Evolutionary conservation across 2,888 invertebrate species (phyloP).

Genomic region (Scrobipalpa atriplicella): DNA sequence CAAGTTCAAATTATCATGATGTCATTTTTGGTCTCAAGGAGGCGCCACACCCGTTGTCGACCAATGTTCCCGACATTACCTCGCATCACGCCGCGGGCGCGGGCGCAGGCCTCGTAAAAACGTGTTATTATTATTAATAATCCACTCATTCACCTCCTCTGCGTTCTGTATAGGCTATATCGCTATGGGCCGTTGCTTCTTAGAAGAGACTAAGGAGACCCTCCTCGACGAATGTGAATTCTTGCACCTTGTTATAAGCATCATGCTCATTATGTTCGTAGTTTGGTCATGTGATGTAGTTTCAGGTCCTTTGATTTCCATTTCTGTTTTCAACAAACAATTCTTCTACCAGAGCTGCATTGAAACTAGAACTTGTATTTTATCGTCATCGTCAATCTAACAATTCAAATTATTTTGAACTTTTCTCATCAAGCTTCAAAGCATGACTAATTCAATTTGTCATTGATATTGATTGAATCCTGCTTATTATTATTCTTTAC

Average conservation of each 20-base stretch:
- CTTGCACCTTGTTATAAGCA: conserved; percentile 30
- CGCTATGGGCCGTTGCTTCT: conserved; percentile 47
- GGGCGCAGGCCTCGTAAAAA: conserved; percentile 68
- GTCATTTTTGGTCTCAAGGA: not conserved
- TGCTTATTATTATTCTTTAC: not conserved
- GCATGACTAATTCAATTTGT: not conserved
- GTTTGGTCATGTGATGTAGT: not conserved
- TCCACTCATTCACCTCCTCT: conserved; percentile 63
- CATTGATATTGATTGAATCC: not conserved
- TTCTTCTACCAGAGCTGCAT: not conserved
- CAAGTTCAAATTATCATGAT: not conserved
- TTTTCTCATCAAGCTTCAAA: not conserved
- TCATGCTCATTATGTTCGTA: conserved; percentile 1
- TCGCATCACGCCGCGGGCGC: conserved; percentile 67
- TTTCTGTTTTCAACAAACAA: not conserved
- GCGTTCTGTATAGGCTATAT: conserved; percentile 39
- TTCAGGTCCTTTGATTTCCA: not conserved
- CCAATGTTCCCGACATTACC: conserved; percentile 49
- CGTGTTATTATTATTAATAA: conserved; percentile 79
- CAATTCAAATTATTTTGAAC: not conserved
- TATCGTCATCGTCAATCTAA: not conserved
- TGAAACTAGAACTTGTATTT: not conserved
- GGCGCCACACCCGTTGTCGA: conserved; percentile 55
- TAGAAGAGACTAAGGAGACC: conserved; percentile 45
- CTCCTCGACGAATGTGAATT: conserved; percentile 41